A percentile compares a stretch with the other conserved stretches of the same genome.
phyloP scores from a whole-genome alignment of 2,888 invertebrate species.

The Serripes groenlandicus region DNA sequence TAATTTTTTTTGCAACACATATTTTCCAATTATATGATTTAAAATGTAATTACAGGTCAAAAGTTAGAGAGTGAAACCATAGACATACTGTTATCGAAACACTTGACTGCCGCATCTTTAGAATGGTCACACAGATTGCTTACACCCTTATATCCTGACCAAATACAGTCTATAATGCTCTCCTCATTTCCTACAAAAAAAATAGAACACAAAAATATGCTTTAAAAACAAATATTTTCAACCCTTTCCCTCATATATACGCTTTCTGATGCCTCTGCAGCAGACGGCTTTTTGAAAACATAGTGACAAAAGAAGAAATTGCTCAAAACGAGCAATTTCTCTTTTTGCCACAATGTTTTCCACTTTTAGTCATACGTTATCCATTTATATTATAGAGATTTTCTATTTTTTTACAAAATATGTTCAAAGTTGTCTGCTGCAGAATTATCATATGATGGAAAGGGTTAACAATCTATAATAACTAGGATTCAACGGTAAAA shows the following conservation, averaged over 20 bases:
- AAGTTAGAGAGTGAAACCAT: neutral
- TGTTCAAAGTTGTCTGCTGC: no score
- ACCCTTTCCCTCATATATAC: neutral
- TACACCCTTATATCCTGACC: conserved; percentile 49
- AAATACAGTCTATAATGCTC: conserved; percentile 54
- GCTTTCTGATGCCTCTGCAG: neutral
- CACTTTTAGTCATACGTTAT: no score
- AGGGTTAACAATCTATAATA: no score
- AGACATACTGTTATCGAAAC: conserved; percentile 63
- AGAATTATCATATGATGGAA: no score
- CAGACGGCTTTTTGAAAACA: neutral
- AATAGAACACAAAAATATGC: neutral
- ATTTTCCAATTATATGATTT: no score
- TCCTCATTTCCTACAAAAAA: conserved; percentile 25
- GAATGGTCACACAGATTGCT: conserved; percentile 44
- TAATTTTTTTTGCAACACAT: no score
- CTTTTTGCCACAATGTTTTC: neutral
- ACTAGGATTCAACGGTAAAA: no score
- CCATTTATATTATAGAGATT: no score
- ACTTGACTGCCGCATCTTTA: conserved; percentile 60
- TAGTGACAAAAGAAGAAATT: neutral
- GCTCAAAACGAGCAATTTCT: neutral
- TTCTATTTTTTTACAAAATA: no score
- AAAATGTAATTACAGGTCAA: neutral
- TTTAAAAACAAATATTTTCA: no score